phyloP scores from a whole-genome alignment of 2,797 vertebrate genomes.

The Alosa sapidissima region DNA sequence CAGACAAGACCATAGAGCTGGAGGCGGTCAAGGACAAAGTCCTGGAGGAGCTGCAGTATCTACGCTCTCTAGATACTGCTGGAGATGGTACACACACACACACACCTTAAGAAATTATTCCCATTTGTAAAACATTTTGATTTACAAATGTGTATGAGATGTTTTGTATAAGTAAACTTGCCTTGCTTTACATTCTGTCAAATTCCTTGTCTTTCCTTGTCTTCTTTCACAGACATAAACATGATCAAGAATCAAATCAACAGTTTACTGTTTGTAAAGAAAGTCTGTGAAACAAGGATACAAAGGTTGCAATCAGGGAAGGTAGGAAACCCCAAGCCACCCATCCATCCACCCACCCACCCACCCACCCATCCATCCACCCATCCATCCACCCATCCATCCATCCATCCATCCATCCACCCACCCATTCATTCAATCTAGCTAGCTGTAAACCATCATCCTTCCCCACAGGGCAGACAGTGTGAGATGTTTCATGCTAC shows the following conservation, averaged over 20 bases:
- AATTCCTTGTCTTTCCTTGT: no score
- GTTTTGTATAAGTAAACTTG: background rate
- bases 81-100: constrained; percentile 84
- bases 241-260: constrained; percentile 99
- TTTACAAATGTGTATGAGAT: background rate
- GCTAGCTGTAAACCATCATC: background rate
- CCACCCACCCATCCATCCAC: no score
- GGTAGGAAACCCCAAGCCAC: constrained; percentile 73
- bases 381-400: no score
- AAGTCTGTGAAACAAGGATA: constrained; percentile 98
- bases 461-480: background rate
- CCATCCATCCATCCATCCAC: no score
- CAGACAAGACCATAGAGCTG: constrained; percentile 89
- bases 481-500: background rate
- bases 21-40: constrained; percentile 98
- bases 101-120: constrained; percentile 38
- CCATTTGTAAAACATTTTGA: no score
- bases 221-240: constrained; percentile 88
- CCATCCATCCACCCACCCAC: background rate
- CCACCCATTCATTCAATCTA: no score
- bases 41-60: constrained; percentile 93
- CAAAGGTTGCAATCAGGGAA: constrained; percentile 97
- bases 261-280: constrained; percentile 98
- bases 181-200: background rate
- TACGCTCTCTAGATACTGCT: constrained; percentile 95